Conservation (phyloP, 1,140 invertebrate genomes). For the Diorhabda carinulata region DNA sequence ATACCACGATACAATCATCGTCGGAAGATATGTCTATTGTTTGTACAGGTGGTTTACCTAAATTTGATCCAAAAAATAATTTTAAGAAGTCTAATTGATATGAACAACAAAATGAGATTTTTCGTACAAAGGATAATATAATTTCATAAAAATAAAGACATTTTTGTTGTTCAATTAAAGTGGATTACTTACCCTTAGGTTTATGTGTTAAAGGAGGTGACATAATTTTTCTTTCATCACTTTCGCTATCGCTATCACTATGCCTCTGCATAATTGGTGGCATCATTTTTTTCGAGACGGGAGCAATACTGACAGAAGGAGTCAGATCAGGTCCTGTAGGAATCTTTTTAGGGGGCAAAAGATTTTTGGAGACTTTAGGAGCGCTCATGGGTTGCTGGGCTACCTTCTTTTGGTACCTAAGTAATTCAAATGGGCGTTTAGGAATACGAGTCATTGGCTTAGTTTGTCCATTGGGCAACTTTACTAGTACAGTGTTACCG, state of each 20-base stretch:
- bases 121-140: too few relatives aligned
- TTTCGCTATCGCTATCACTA: slow-evolving; percentile 41
- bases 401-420: slow-evolving; percentile 42
- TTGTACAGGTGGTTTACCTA: slow-evolving; percentile 46
- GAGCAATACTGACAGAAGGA: slow-evolving; percentile 54
- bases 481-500: slow-evolving; percentile 59
- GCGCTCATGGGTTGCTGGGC: slow-evolving; percentile 27
- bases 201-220: slow-evolving; percentile 24
- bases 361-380: slow-evolving; percentile 26
- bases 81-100: too few relatives aligned
- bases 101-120: too few relatives aligned
- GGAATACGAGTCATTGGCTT: slow-evolving; percentile 48
- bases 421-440: slow-evolving; percentile 47
- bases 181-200: slow-evolving; percentile 24
- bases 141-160: too few relatives aligned
- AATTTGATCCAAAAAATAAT: slow-evolving; percentile 7
- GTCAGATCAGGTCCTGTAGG: slow-evolving; percentile 46
- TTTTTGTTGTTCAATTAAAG: not conserved
- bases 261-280: slow-evolving; percentile 23
- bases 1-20: slow-evolving; percentile 78
- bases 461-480: slow-evolving; percentile 58
- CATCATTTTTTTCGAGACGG: slow-evolving; percentile 45
- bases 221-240: slow-evolving; percentile 27
- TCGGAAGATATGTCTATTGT: slow-evolving; percentile 67
- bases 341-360: slow-evolving; percentile 29